A percentile compares a stretch with the other conserved stretches of the same genome.
These are phyloP conservation scores for Hypselothyrea guttata DNA, from an alignment of 2,888 invertebrate species.

Conservation along the genomic window DNA sequence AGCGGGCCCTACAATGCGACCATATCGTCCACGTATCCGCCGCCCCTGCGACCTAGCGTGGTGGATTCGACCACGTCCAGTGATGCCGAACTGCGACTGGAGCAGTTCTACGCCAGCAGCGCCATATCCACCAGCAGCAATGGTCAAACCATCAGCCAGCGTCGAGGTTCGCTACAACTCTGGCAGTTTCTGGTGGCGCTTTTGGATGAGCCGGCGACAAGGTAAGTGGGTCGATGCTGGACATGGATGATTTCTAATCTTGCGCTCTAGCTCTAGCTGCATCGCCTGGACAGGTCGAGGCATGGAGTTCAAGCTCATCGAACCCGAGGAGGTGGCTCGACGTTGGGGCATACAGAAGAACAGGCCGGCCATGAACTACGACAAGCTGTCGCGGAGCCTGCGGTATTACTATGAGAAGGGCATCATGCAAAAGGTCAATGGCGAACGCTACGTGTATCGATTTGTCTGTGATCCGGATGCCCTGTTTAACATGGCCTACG, in stretches of 20 bases:
- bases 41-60: conserved; percentile 66
- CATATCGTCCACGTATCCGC: conserved; percentile 80
- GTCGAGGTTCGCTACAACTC: conserved; percentile 93
- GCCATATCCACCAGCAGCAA: conserved; percentile 76
- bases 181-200: conserved; percentile 97
- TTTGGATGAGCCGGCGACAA: conserved; percentile 86
- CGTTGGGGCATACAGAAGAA: conserved; percentile 98
- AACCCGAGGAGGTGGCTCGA: conserved; percentile 97
- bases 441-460: conserved; percentile 97
- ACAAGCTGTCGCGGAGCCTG: conserved; percentile 95
- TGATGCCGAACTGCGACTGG: conserved; percentile 80
- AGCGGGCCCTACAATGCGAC: conserved; percentile 79
- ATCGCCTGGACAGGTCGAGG: conserved; percentile 98
- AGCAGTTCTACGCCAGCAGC: conserved; percentile 78
- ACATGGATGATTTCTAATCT: neutral
- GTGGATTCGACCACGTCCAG: conserved; percentile 81
- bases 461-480: conserved; percentile 98
- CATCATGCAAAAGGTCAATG: conserved; percentile 99
- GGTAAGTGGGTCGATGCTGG: conserved; percentile 57
- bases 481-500: conserved; percentile 91
- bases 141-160: conserved; percentile 82
- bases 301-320: conserved; percentile 97
- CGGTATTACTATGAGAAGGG: conserved; percentile 99
- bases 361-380: conserved; percentile 98
- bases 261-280: conserved; percentile 87